phyloP scores from a whole-genome alignment of 2,797 vertebrate species.

The Gila robusta region DNA sequence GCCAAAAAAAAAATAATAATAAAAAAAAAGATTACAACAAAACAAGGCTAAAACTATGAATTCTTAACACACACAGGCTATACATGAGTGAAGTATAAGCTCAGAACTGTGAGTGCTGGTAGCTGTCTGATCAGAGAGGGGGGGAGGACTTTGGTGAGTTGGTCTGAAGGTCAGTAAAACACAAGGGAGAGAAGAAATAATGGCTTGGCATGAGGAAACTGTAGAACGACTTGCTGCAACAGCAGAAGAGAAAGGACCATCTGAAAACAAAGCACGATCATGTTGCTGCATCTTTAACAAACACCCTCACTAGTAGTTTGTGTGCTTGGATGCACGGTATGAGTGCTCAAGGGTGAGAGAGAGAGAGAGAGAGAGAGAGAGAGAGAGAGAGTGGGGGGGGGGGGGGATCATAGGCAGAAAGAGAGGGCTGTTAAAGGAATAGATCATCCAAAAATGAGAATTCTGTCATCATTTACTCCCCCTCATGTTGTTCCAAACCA shows the following conservation, averaged over 20 bases:
- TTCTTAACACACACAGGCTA: constrained; percentile 5
- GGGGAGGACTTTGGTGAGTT: constrained; percentile 29
- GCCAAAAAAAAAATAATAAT: too few species aligned
- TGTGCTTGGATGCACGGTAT: constrained; percentile 23
- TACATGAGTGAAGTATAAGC: constrained; percentile 7
- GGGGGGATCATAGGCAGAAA: not conserved
- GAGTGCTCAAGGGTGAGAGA: not conserved
- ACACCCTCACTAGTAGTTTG: constrained; percentile 33
- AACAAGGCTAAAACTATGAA: constrained; percentile 20
- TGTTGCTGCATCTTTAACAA: constrained; percentile 47
- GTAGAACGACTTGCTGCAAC: constrained; percentile 39
- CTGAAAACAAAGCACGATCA: constrained; percentile 50
- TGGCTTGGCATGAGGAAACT: constrained; percentile 47
- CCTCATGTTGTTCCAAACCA: constrained; percentile 6
- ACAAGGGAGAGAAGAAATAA: constrained; percentile 50
- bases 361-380: not conserved
- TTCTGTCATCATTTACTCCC: not conserved
- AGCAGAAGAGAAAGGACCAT: constrained; percentile 39
- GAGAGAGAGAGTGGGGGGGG: not conserved
- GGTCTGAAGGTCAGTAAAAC: constrained; percentile 50
- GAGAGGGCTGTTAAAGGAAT: constrained; percentile 26
- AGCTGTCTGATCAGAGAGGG: constrained; percentile 40
- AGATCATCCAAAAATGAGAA: constrained; percentile 19
- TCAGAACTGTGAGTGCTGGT: constrained; percentile 12
- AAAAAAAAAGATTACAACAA: not conserved